Base-by-base conservation (phyloP, 2,113 vertebrate genomes). In the Toxotes chatareus region DNA sequence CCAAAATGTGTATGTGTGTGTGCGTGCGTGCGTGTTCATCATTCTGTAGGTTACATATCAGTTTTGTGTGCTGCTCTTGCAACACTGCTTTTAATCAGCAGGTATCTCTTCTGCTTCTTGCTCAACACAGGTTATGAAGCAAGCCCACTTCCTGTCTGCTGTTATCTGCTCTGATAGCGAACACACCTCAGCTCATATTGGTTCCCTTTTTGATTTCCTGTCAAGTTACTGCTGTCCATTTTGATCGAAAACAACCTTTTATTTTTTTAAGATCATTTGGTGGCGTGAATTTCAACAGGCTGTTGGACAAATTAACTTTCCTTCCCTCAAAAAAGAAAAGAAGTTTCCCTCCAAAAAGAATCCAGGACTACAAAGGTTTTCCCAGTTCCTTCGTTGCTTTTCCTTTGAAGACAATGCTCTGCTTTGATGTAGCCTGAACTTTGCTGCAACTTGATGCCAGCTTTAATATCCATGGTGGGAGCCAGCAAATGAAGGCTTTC, bases 101-200 rank as follows among this genome's bases (percentile, higher is more conserved):
- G 68, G 85, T 76, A 84, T 84, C 73, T 83, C 65, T 80, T 88
- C 82, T 84, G 70, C 74, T 73, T 87, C 59, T 40, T 21, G 34
- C 51, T 84, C 47, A 67, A 79, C 91, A 92, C 88, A 93, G 90
- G 93, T 93, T 87, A 91, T 93, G 91, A 92, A 88, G 76, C 66
- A 71, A 76, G 59, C 16, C 59, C 42, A 82, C 90, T 90, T 92
- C 88, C 93, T 88, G 60, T 78, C 57, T 82, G 49, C 4, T 9
- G 7, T 80, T 76, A 84, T 90, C 85, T 60, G 47, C 16, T 59
- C 44, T 59, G 56, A 87, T 80, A 27, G 66, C 1, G 7, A 69
- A 27, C 10, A 34, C 73, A 68, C 49, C 46, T 85, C 64, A 17
- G 7, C 17, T 74, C 67, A 40, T 73, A 49, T 80, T 59, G 73